Evolutionary conservation across 2,888 invertebrate species (phyloP), one percentile per base, ranked within the genome.

Genomic region (Rosalia funebris): DNA sequence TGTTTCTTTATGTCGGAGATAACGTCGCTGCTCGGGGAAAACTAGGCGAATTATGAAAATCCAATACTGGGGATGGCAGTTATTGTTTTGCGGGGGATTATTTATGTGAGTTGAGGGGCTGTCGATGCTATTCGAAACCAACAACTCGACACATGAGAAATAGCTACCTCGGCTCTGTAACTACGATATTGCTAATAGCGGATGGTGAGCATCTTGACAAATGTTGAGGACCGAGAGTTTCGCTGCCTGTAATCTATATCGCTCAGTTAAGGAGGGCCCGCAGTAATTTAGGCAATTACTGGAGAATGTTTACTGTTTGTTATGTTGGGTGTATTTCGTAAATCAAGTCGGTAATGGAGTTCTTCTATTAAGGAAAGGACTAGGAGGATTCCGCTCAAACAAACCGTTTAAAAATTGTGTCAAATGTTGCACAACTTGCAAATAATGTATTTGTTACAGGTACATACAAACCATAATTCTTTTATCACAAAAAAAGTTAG

Each of bases 31-130:
- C 39, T 25, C 39, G 16, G 50, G 57, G 64, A 52, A 62, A 66
- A 57, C 54, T 61, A 9, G 31, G 65, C 69, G 70, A 75, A 73
- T 76, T 76, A 76, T 76, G 76, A 75, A 76, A 76, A 76, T 76
- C 75, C 75, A 73, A 76, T 76, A 76, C 72, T 72, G 75, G 63
- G 65, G 72, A 69, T 74, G 76, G 73, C 76, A 72, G 74, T 74
- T 74, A 74, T 73, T 74, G 74, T 75, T 75, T 73, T 67, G 67
- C 67, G 62, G 68, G 66, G 63, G 69, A 70, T 73, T 73, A 73
- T 72, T 75, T 75, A 75, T 71, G 75, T 65, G 66, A 63, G 64
- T 68, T 70, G 66, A 66, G 71, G 62, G 71, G 62, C 69, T 71
- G 71, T 71, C 73, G 72, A 71, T 70, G 69, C 71, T 69, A 71